These are phyloP conservation scores for Pristionchus entomophagus DNA, from an alignment of 2,888 invertebrate species.

Conservation along the genomic window DNA sequence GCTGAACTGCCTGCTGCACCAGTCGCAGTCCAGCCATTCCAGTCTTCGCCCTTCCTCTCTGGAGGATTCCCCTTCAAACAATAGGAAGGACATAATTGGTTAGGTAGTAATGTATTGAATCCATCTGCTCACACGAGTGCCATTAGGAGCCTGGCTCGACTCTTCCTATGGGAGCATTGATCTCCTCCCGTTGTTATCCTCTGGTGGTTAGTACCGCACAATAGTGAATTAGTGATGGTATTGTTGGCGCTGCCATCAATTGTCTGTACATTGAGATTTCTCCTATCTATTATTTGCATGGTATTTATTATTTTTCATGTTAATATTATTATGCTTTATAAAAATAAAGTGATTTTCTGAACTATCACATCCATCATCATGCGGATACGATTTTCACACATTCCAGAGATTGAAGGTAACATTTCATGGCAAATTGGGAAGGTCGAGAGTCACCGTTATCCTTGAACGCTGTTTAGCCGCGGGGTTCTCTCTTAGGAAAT, in stretches of 20 bases:
- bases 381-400: neutral
- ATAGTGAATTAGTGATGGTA: neutral
- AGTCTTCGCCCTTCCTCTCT: neutral
- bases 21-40: neutral
- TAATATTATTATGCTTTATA: constrained; percentile 8
- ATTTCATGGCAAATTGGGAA: neutral
- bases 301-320: constrained; percentile 13
- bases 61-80: constrained; percentile 35
- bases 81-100: neutral
- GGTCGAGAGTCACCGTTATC: constrained; percentile 11
- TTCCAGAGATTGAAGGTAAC: neutral
- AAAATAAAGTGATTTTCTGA: neutral
- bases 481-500: neutral
- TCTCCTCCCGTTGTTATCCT: constrained; percentile 7
- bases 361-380: too few species aligned
- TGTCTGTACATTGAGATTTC: constrained; percentile 25
- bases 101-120: constrained; percentile 34
- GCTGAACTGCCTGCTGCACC: constrained; percentile 44
- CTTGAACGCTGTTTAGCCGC: constrained; percentile 2
- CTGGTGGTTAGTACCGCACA: neutral
- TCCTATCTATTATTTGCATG: constrained; percentile 6
- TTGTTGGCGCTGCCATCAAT: constrained; percentile 23
- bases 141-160: constrained; percentile 1
- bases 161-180: constrained; percentile 14
- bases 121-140: constrained; percentile 23